These are phyloP conservation scores for Chascanopsetta lugubris DNA, from an alignment of 2,113 vertebrate genomes.

Conservation along the genomic window DNA sequence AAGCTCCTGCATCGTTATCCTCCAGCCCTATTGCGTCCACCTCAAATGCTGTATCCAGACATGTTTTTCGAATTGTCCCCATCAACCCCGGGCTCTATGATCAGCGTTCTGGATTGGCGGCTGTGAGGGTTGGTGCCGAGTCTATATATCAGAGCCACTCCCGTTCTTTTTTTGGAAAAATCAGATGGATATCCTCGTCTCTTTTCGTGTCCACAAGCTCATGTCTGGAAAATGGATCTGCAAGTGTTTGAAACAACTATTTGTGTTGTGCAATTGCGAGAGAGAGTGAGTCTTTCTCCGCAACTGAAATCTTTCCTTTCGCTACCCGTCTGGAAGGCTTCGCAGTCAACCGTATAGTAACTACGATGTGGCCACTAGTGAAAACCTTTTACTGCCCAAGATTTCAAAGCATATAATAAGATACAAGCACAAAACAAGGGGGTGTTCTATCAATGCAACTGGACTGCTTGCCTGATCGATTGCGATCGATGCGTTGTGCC, in stretches of 20 bases:
- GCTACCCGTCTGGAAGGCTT: constrained; percentile 54
- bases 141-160: constrained; percentile 45
- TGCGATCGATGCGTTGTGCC: constrained; percentile 70
- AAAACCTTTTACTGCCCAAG: constrained; percentile 73
- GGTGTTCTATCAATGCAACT: constrained; percentile 77
- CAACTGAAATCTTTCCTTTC: constrained; percentile 59
- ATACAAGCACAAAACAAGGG: constrained; percentile 79
- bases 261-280: constrained; percentile 46
- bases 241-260: constrained; percentile 32
- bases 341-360: constrained; percentile 54
- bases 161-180: constrained; percentile 23
- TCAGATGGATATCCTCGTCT: constrained; percentile 36
- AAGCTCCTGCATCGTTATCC: constrained; percentile 53
- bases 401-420: constrained; percentile 70
- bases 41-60: constrained; percentile 44
- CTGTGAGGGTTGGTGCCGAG: constrained; percentile 70
- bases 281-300: constrained; percentile 49
- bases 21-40: constrained; percentile 52
- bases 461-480: constrained; percentile 69
- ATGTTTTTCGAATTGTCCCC: constrained; percentile 71
- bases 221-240: constrained; percentile 35
- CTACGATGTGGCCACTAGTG: constrained; percentile 66
- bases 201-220: constrained; percentile 44
- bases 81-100: constrained; percentile 76
- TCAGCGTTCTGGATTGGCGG: constrained; percentile 60